A percentile compares a stretch with the other conserved stretches of the same genome.
phyloP scores from a whole-genome alignment of 1,140 invertebrate genomes.

The Drosophila pachea region DNA sequence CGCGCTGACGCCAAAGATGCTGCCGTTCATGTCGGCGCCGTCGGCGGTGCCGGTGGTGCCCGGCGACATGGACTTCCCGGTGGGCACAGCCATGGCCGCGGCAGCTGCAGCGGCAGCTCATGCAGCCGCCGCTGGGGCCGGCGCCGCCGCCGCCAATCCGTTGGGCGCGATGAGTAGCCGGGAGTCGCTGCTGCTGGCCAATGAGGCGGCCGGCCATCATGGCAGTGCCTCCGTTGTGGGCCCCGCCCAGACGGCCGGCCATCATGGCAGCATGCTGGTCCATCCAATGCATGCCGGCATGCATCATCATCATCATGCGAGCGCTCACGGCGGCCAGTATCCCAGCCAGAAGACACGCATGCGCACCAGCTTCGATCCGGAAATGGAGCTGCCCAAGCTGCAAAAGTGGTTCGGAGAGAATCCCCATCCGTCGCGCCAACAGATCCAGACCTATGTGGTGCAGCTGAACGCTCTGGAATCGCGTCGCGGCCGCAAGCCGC shows the following conservation, averaged over 20 bases:
- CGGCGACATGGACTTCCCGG: conserved; percentile 79
- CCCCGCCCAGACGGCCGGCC: conserved; percentile 37
- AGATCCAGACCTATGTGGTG: conserved; percentile 96
- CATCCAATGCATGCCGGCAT: conserved; percentile 2
- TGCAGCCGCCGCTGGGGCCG: conserved; percentile 80
- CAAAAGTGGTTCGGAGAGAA: conserved; percentile 98
- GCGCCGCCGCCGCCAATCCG: conserved; percentile 79
- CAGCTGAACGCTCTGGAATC: conserved; percentile 96
- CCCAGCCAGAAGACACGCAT: conserved; percentile 93
- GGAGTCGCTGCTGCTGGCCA: conserved; percentile 67
- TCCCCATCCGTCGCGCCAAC: conserved; percentile 94
- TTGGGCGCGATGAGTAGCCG: conserved; percentile 75
- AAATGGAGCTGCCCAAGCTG: conserved; percentile 95
- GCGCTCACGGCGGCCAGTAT: conserved; percentile 80
- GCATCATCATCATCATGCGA: conserved; percentile 83
- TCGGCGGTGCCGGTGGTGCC: conserved; percentile 56
- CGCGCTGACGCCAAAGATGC: conserved; percentile 78
- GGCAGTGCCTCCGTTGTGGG: conserved; percentile 76
- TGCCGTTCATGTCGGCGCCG: conserved; percentile 75
- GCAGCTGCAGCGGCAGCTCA: conserved; percentile 74
- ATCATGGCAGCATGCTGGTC: conserved; percentile 1
- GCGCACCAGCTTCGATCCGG: conserved; percentile 96
- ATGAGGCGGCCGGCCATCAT: conserved; percentile 63
- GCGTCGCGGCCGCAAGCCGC: conserved; percentile 92
- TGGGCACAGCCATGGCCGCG: conserved; percentile 75